Evolutionary conservation across 64 coral and sea anemone species (phyloP).

Genomic region (Cladopsammia gracilis): DNA sequence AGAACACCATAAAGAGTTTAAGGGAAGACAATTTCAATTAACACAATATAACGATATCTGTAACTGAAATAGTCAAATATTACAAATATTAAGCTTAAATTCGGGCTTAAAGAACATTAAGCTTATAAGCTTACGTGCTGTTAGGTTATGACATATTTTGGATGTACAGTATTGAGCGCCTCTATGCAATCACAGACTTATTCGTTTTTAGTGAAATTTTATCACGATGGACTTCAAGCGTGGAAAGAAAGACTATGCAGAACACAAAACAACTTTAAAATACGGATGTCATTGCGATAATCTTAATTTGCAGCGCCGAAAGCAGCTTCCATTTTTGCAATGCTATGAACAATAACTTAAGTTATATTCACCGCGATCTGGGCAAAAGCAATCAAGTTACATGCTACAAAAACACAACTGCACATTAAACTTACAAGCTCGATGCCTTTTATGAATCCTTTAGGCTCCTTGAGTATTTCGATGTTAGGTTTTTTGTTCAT

Average conservation of each 20-base stretch:
- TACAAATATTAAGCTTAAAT: background rate
- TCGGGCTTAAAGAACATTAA: no score
- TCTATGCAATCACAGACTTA: background rate
- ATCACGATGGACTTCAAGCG: background rate
- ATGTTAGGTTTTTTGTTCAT: slow-evolving; percentile 73
- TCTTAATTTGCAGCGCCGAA: background rate
- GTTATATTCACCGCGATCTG: background rate
- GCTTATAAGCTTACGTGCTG: no score
- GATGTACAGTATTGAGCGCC: no score
- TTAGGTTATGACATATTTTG: no score
- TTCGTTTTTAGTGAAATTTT: background rate
- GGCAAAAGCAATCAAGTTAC: background rate
- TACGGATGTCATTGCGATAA: no score
- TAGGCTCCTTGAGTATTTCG: slow-evolving; percentile 93
- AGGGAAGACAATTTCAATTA: no score
- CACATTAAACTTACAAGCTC: slow-evolving; percentile 82
- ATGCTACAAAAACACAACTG: background rate
- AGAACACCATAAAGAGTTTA: no score
- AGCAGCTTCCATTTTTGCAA: background rate
- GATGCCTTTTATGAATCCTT: slow-evolving; percentile 94
- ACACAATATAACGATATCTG: background rate
- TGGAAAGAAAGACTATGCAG: no score
- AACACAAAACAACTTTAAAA: no score
- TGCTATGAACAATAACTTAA: background rate
- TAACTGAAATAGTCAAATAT: background rate